Base-by-base conservation (phyloP, 2,888 invertebrate genomes). In the Volucella bombylans region DNA sequence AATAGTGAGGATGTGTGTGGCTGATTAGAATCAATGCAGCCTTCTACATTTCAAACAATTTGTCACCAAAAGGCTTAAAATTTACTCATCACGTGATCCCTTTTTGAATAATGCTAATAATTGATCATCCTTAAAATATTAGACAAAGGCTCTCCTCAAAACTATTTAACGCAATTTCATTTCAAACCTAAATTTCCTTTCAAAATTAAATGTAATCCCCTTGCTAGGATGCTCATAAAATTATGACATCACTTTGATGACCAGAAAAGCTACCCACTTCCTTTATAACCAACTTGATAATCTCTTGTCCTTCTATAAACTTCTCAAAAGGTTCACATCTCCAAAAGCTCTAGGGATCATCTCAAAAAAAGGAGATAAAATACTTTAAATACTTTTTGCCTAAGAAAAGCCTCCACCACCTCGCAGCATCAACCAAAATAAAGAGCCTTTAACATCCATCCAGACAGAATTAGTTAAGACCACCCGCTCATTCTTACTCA, bases 261-360 rank as follows among this genome's bases (percentile, higher is more conserved):
- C 39, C 47, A 49, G 57, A 41, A 57, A 39, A 47, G 47, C 39
- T 18, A 14, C 1, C 38, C 15, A 39, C 61, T 68, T 61, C 61
- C 61, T 76, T 68, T 59, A 50, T 41, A 41, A 49, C 41, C 43
- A 18, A 67, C 41, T 43, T 50, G 59, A 59, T 74, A 67, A 67
- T 74, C 74, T 18, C 23, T 55, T n/a, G 38, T 4, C 47, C 43
- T 65, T 47, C 14, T 9, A 15, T 38, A 11, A 59, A 52, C 31
- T 14, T 12, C 68, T 31, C 74, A 41, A 59, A 31, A 55, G 12
- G 47, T 55, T 45, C 54, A 65, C 41, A 54, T 15, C 47, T 4
- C n/a, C 50, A 61, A 15, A 39, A 15, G 18, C 41, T 43, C 45
- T 8, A 38, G 50, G 31, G 31, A 65, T 15, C 15, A 12, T 14